Evolutionary conservation across 2,888 invertebrate genomes (phyloP), one percentile per base, ranked within the genome.

Genomic region (Volucella inanis): DNA sequence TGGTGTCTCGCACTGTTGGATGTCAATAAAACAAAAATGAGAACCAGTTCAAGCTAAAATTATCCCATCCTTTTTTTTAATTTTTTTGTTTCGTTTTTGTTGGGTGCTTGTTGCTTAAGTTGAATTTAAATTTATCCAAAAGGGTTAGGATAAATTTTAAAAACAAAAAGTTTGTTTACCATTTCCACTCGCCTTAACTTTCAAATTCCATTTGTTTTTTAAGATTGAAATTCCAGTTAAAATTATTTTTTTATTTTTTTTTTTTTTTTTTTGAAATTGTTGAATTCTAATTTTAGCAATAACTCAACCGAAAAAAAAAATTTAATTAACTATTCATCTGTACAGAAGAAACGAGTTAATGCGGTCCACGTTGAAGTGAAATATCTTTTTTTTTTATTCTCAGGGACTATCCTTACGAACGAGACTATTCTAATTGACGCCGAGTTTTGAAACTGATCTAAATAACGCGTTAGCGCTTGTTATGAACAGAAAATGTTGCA

Each of bases 161-260:
- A 43, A 59, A 43, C n/a, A 67, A 67, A 67, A 4, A 45, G 31
- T 14, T 67, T 67, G 54, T 45, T 67, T 52, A 31, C 18, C 22
- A 54, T 45, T 54, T 67, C 10, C 45, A 39, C n/a, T 55, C 10
- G 12, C 38, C n/a, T 0, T 2, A 9, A 22, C 11, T 50, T 64
- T 57, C 41, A 49, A 45, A n/a, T n/a, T 38, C 22, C 49, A 38
- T 64, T 49, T n/a, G n/a, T 18, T 22, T 38, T 14, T 64, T 64
- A 14, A 6, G 4, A 15, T 64, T 8, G 57, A 15, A 15, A 1
- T 41, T 9, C 10, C 47, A 41, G 8, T 11, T 14, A n/a, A 38
- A 49, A 50, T 12, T 12, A 14, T 8, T 18, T 18, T 2, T 22
- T 22, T 22, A 22, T 2, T 22, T 22, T 1, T 22, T 22, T 22